Base-by-base conservation (phyloP, 30 jellyfish, hydroid and myxozoan species). In the Hydra vulgaris region DNA sequence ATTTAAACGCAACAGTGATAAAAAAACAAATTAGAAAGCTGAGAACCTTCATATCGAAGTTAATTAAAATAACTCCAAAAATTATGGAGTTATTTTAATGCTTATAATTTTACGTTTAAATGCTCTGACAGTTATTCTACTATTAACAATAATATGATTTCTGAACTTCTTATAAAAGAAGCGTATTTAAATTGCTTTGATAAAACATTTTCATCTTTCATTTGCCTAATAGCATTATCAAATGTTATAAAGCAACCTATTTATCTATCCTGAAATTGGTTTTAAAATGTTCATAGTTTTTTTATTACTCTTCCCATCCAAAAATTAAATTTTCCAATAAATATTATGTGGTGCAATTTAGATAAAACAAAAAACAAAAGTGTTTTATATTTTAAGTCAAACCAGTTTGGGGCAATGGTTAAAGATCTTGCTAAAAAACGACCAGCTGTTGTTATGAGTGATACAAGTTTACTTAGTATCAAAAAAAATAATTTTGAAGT, bases 151-250 rank as follows among this genome's bases (percentile, higher is more conserved):
- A n/a, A n/a, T n/a, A 40, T 40, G 61, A 40, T 40, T 40, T 40
- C 61, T 3, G 61, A 40, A 40, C 61, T 71, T 15, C 21, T 71
- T 71, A 15, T 23, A 20, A 53, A 71, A 20, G 83, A 75, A 75
- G 83, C 83, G 5, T 21, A 25, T n/a, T 54, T 17, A 15, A 75
- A 75, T 75, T 75, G 83, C 72, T 25, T 25, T 25, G 71, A 75
- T 21, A 18, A 53, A 26, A 75, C 8, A 20, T 22, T 67, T 67
- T 26, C 72, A 17, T 26, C 71, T 75, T 53, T 25, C 16, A 40
- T 40, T 40, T 40, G 61, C 61, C 61, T 53, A 25, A 25, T 26
- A 40, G 61, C 61, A 40, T 40, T 40, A 40, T 3, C 61, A 3
- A 40, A 12, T 40, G 61, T 40, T 40, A 40, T 40, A 40, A 40